phyloP scores from a whole-genome alignment of 2,888 invertebrate genomes.

The Cantharis flavilabris region DNA sequence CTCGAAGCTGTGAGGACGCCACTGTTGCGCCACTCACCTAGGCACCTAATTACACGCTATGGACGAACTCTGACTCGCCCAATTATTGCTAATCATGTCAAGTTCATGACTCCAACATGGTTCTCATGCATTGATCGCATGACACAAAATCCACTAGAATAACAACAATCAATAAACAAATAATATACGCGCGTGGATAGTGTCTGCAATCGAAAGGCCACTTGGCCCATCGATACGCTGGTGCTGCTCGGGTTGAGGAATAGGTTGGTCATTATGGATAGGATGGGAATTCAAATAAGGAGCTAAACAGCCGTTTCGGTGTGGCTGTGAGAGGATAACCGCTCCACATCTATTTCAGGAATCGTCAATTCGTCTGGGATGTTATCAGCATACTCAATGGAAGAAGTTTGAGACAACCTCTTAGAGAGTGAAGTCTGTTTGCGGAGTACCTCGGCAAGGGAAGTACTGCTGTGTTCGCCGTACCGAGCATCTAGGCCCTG shows the following conservation, averaged over 20 bases:
- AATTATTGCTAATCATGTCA: constrained; percentile 54
- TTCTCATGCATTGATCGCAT: constrained; percentile 38
- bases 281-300: constrained; percentile 41
- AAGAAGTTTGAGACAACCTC: constrained; percentile 89
- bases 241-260: constrained; percentile 40
- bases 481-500: constrained; percentile 96
- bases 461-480: constrained; percentile 90
- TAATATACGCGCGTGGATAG: constrained; percentile 39
- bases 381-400: constrained; percentile 90
- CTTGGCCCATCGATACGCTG: constrained; percentile 36
- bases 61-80: constrained; percentile 50
- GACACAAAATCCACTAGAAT: constrained; percentile 47
- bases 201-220: constrained; percentile 32
- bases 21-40: constrained; percentile 46
- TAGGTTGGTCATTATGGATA: constrained; percentile 37
- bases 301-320: constrained; percentile 91
- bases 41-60: constrained; percentile 56
- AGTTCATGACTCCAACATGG: constrained; percentile 50
- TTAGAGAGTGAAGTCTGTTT: constrained; percentile 92
- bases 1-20: constrained; percentile 42
- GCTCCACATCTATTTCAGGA: constrained; percentile 91
- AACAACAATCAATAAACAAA: constrained; percentile 51
- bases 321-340: constrained; percentile 90
- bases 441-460: constrained; percentile 90
- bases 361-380: constrained; percentile 86